phyloP scores from a whole-genome alignment of 2,888 invertebrate genomes.

The Eupelmus urozonus region DNA sequence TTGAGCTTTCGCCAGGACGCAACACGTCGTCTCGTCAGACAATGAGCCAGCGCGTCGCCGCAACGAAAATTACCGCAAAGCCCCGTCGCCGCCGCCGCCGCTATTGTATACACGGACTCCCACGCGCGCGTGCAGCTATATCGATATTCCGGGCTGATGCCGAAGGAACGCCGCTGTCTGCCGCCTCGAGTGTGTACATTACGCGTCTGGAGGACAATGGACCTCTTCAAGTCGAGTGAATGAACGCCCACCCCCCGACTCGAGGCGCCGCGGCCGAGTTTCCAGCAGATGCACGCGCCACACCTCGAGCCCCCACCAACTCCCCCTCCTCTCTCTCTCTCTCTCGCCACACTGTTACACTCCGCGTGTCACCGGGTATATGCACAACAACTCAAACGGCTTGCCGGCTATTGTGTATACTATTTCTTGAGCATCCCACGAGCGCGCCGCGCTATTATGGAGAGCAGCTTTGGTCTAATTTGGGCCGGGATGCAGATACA shows the following conservation, averaged over 20 bases:
- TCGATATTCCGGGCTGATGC: constrained; percentile 14
- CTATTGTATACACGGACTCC: neutral
- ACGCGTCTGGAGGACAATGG: constrained; percentile 53
- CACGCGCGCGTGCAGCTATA: constrained; percentile 1
- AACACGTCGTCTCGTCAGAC: too few species aligned
- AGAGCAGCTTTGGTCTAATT: too few species aligned
- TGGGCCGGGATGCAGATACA: too few species aligned
- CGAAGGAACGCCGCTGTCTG: neutral
- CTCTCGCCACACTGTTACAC: neutral
- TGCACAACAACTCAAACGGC: constrained; percentile 38
- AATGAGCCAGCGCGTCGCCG: constrained; percentile 10
- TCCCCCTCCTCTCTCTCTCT: neutral
- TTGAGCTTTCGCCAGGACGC: too few species aligned
- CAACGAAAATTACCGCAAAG: constrained; percentile 28
- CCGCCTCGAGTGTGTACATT: constrained; percentile 28
- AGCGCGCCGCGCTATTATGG: too few species aligned
- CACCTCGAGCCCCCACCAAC: too few species aligned
- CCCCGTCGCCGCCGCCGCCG: neutral
- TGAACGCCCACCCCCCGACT: constrained; percentile 7
- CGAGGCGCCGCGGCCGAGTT: constrained; percentile 4
- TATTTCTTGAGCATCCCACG: neutral
- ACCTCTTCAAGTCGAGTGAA: constrained; percentile 51
- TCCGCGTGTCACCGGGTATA: neutral
- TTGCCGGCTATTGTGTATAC: neutral
- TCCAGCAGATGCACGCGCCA: neutral